Percentiles rank a stretch among this genome's conserved stretches.
These are phyloP conservation scores for Addax nasomaculatus DNA, from an alignment of 2,113 vertebrate genomes.

Conservation along the genomic window DNA sequence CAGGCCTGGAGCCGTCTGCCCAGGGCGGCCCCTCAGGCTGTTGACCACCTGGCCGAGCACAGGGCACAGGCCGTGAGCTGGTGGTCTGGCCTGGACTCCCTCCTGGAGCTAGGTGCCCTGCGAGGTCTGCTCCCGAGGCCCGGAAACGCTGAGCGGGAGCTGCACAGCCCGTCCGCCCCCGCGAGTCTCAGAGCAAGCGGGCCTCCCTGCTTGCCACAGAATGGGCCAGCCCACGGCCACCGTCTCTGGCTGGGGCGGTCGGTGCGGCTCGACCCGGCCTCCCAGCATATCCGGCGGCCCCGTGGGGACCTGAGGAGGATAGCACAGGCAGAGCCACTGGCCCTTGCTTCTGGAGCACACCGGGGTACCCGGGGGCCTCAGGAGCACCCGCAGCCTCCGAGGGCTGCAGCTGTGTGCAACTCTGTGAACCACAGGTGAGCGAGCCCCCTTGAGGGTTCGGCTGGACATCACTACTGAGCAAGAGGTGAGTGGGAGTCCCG, in stretches of 20 bases:
- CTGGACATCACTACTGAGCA: no score
- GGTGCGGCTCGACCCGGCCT: accelerated
- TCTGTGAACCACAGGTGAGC: not conserved
- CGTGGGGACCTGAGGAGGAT: not conserved
- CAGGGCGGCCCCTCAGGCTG: accelerated
- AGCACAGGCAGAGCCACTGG: not conserved
- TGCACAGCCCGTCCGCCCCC: accelerated
- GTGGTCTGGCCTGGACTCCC: not conserved
- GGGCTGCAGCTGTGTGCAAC: accelerated
- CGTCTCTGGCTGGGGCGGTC: accelerated
- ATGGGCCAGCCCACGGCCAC: not conserved
- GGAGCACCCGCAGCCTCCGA: not conserved
- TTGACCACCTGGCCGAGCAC: not conserved
- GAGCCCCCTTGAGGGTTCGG: accelerated
- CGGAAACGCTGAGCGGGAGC: accelerated
- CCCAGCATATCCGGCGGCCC: accelerated
- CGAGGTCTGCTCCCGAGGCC: not conserved
- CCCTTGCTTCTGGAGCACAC: not conserved
- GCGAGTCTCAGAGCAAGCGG: accelerated
- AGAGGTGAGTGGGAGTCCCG: accelerated
- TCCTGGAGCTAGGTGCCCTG: not conserved
- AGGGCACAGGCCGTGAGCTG: not conserved
- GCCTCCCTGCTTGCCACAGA: not conserved
- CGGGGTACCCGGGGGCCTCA: accelerated
- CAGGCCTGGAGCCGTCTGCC: not conserved